Percentiles rank a stretch among this genome's conserved stretches.
phyloP scores from a whole-genome alignment of 2,113 vertebrate species.

The Otolemur garnettii region DNA sequence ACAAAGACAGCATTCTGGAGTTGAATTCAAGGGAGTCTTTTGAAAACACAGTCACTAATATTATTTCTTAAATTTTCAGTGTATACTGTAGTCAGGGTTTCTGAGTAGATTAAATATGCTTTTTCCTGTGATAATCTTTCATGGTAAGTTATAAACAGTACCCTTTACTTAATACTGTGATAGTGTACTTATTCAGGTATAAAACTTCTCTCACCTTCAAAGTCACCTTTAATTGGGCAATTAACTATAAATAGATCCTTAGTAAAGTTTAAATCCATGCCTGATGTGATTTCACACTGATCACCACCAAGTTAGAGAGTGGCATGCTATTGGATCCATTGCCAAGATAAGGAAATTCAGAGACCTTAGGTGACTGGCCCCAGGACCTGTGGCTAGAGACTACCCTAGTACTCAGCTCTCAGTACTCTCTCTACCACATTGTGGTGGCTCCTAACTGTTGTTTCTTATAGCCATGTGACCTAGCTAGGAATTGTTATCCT shows the following conservation, averaged over 20 bases:
- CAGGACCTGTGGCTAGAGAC: neutral
- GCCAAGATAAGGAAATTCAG: neutral
- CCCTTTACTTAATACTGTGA: neutral
- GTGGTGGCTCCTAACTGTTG: neutral
- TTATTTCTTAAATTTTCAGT: neutral
- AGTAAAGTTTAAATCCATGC: neutral
- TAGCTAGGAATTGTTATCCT: neutral
- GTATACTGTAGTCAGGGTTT: neutral
- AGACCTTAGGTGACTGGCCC: neutral
- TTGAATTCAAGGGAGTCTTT: neutral
- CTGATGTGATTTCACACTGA: neutral
- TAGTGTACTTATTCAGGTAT: neutral
- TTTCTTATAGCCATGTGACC: neutral
- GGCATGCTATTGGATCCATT: neutral
- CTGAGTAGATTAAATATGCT: neutral
- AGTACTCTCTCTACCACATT: neutral
- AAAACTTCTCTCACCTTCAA: slow-evolving; percentile 26
- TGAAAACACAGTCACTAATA: slow-evolving; percentile 40
- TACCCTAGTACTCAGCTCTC: neutral
- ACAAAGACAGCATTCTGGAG: neutral
- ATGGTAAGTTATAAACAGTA: neutral
- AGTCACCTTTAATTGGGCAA: neutral
- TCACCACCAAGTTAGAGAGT: neutral
- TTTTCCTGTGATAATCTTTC: neutral
- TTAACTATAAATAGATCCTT: neutral